Conservation (phyloP, 2,113 vertebrate genomes). For the Chlorodrepanis virens region DNA sequence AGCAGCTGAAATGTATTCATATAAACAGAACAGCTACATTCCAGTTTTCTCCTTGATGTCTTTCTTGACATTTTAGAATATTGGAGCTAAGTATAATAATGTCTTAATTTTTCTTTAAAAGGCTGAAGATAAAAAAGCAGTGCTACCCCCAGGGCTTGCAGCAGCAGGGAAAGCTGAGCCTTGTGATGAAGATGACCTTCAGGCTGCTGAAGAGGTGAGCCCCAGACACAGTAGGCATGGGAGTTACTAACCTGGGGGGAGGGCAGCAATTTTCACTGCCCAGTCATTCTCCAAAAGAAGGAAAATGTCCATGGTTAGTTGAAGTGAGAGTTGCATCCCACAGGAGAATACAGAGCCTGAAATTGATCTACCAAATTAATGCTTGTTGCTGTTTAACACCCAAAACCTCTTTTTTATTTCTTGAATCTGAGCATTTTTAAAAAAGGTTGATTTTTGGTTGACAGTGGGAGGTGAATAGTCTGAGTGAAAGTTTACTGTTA, state of each 20-base stretch:
- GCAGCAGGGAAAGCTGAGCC: slow-evolving; percentile 73
- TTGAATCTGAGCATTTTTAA: background rate
- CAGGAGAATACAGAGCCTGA: background rate
- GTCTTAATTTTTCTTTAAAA: slow-evolving; percentile 41
- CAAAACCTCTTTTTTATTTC: background rate
- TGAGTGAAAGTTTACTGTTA: background rate
- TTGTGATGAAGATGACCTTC: slow-evolving; percentile 85
- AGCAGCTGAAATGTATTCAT: background rate
- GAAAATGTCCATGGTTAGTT: background rate
- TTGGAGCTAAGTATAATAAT: background rate
- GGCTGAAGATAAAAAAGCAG: slow-evolving; percentile 80
- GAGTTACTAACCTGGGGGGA: background rate
- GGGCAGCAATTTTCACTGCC: background rate
- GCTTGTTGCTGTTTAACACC: background rate
- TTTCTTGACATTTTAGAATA: background rate
- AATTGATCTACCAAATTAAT: background rate
- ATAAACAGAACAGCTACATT: background rate
- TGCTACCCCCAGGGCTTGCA: slow-evolving; percentile 57
- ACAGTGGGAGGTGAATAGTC: background rate
- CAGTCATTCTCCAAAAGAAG: background rate
- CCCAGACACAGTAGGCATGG: background rate
- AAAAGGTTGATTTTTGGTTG: background rate
- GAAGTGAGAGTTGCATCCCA: background rate
- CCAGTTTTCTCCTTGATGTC: background rate
- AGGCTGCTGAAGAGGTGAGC: slow-evolving; percentile 88